Percentiles rank a stretch among this genome's conserved stretches.
Evolutionary conservation across 2,888 invertebrate genomes (phyloP).

Genomic region (Anarsia innoxiella): DNA sequence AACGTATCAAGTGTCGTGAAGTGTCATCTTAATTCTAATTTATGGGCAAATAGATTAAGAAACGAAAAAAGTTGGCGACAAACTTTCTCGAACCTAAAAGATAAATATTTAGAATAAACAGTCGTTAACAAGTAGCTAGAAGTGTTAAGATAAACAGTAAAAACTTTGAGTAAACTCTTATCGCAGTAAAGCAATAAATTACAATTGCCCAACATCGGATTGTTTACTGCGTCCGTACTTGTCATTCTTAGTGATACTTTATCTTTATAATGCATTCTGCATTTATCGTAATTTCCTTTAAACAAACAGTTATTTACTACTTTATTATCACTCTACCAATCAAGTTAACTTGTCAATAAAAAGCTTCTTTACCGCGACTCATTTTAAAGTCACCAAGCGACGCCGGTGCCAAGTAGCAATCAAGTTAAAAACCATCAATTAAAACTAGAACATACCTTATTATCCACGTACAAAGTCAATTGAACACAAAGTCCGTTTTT

Average conservation of each 20-base stretch:
- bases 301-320: constrained; percentile 13
- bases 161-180: constrained; percentile 21
- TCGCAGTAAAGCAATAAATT: constrained; percentile 28
- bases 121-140: constrained; percentile 16
- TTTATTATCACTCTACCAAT: constrained; percentile 6
- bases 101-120: constrained; percentile 4
- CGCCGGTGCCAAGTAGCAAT: constrained; percentile 1
- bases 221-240: constrained; percentile 26
- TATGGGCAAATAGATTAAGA: constrained; percentile 16
- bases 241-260: constrained; percentile 14
- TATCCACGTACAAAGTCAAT: constrained; percentile 10
- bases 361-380: not conserved
- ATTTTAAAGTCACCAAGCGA: not conserved
- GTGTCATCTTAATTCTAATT: constrained; percentile 23
- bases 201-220: constrained; percentile 32
- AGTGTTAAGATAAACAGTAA: constrained; percentile 28
- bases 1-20: constrained; percentile 21
- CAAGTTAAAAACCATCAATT: constrained; percentile 4
- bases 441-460: constrained; percentile 14
- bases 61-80: too few species aligned
- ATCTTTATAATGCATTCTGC: constrained; percentile 4
- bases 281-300: constrained; percentile 1
- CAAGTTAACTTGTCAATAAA: constrained; percentile 4
- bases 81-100: not conserved
- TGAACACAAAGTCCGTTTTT: constrained; percentile 35